Percentiles rank a stretch among this genome's conserved stretches.
phyloP scores from a whole-genome alignment of 2,888 invertebrate species.

The Noctua janthe region DNA sequence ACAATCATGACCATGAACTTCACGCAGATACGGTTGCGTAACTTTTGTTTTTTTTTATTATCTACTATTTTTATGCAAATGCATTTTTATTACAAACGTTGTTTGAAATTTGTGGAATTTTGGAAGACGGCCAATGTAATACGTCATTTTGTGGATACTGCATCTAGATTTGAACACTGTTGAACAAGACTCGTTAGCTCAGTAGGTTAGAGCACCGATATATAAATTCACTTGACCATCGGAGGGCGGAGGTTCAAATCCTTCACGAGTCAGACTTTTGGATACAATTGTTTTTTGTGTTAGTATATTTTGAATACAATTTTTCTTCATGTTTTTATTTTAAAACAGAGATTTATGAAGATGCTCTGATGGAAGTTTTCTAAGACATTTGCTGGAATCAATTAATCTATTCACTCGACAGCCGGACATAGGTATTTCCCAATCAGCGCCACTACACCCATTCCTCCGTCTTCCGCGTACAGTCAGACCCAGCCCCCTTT shows the following conservation, averaged over 20 bases:
- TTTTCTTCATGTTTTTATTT: background rate
- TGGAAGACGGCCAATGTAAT: background rate
- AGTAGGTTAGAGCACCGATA: constrained; percentile 45
- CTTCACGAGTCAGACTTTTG: background rate
- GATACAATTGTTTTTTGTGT: too few relatives aligned
- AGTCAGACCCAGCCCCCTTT: background rate
- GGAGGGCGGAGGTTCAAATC: constrained; percentile 44
- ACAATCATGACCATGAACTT: background rate
- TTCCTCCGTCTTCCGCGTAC: background rate
- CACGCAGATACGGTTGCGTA: background rate
- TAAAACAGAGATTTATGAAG: too few relatives aligned
- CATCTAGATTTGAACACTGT: background rate
- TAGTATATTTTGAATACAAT: too few relatives aligned
- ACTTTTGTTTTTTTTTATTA: background rate
- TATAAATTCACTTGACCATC: constrained; percentile 41
- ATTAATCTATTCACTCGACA: background rate
- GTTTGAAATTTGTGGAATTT: background rate
- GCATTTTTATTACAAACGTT: background rate
- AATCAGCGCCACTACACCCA: background rate
- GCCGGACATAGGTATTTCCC: background rate
- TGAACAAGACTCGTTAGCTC: constrained; percentile 4
- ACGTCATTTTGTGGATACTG: background rate
- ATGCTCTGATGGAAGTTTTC: background rate
- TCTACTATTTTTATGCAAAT: background rate
- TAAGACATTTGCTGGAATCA: background rate